Evolutionary conservation across 2,113 vertebrate species (phyloP), one percentile per base, ranked within the genome.

Genomic region (Ciconia stormi): DNA sequence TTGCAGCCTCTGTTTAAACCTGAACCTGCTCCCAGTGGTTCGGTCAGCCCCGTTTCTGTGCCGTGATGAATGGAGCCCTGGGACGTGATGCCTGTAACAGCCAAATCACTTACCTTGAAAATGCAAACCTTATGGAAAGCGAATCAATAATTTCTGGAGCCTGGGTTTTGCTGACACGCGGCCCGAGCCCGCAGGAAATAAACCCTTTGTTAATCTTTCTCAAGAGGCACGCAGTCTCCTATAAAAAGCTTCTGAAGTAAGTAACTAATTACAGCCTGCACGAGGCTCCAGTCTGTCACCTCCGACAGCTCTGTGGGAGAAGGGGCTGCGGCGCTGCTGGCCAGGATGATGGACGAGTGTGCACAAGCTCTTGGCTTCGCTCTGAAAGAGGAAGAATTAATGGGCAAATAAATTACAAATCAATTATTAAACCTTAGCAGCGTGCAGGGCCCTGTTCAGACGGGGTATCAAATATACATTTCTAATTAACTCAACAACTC

Each of bases 381-480:
- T 74, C 89, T 78, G 94, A 87, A 86, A 91, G 87, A 87, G 90
- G 82, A 16, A 88, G 94, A 95, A 97, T 95, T 95, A 96, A 97
- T 97, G 96, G 90, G 94, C 96, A 97, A 96, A 97, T 97, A 96
- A 97, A 97, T 97, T 96, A 97, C 93, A 65, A 95, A 97, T 97
- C 96, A 96, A 94, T 97, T 97, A 97, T 97, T 97, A 97, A 97
- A 89, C 87, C 96, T 85, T 2, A 49, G 92, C n/a, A 13, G 76
- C 23, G 36, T 16, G 86, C 94, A 30, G 94, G 91, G 80, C 95
- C 38, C 70, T 9, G 84, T 34, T 94, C 88, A 36, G 85, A 1
- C 62, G 19, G 16, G 40, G 46, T 82, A 96, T 93, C 95, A 83
- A 96, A 97, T 95, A 77, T 90, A 96, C 97, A 90, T 95, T 96